These are phyloP conservation scores for Manis pentadactyla DNA, from an alignment of 2,797 vertebrate species.

Conservation along the genomic window DNA sequence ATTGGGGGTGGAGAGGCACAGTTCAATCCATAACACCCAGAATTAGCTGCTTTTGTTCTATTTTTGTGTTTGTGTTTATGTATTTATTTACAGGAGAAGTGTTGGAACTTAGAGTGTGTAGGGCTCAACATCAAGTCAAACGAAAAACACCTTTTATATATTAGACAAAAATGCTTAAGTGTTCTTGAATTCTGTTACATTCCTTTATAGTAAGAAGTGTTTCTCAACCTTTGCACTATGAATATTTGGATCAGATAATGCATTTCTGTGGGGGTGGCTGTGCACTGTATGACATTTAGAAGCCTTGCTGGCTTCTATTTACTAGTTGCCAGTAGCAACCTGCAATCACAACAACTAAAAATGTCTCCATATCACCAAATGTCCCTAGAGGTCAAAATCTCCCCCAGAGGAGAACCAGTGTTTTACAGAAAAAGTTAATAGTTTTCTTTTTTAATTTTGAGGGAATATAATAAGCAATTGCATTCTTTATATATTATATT, in stretches of 20 bases:
- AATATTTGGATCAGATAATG: background rate
- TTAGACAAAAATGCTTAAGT: background rate
- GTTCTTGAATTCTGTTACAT: background rate
- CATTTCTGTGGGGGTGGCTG: background rate
- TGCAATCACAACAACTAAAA: background rate
- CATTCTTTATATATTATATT: background rate
- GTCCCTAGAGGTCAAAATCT: background rate
- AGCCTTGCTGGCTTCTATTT: background rate
- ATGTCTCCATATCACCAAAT: background rate
- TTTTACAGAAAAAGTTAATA: background rate
- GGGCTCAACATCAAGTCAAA: background rate
- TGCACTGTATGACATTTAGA: background rate
- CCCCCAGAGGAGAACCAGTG: background rate
- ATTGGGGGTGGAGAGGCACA: background rate
- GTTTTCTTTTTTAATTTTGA: background rate
- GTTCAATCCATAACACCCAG: background rate
- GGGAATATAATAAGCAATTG: background rate
- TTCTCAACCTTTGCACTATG: background rate
- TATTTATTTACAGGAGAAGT: background rate
- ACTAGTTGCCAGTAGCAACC: background rate
- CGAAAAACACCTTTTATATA: background rate
- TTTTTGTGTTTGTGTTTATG: background rate
- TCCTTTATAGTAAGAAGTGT: background rate
- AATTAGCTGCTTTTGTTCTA: background rate
- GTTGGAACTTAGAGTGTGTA: background rate